A percentile compares a stretch with the other conserved stretches of the same genome.
These are phyloP conservation scores for Larimichthys polyactis DNA, from an alignment of 2,113 vertebrate genomes.

Conservation along the genomic window DNA sequence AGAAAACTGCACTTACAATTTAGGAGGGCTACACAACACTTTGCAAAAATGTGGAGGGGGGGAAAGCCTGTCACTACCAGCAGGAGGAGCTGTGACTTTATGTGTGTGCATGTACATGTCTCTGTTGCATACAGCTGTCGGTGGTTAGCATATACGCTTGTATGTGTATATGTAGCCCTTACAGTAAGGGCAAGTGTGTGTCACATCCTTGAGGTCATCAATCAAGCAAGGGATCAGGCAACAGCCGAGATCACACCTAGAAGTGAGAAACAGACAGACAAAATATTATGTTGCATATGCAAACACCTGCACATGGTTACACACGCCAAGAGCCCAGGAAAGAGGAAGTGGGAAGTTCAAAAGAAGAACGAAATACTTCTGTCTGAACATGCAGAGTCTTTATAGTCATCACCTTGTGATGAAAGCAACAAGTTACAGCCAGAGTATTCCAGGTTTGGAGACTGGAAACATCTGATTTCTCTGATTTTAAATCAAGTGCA, in stretches of 20 bases:
- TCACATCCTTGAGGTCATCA: constrained; percentile 98
- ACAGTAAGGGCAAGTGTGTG: constrained; percentile 97
- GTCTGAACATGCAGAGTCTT: background rate
- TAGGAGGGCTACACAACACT: constrained; percentile 68
- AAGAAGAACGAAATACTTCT: background rate
- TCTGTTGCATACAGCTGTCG: constrained; percentile 63
- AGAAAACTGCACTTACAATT: constrained; percentile 66
- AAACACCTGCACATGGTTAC: background rate
- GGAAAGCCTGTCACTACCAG: constrained; percentile 62
- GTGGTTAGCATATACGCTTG: constrained; percentile 96
- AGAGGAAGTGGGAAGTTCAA: background rate
- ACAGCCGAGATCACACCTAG: constrained; percentile 96
- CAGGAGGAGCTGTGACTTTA: constrained; percentile 57
- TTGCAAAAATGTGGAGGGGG: constrained; percentile 58
- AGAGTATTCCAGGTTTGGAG: too few relatives aligned
- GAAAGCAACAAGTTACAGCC: too few relatives aligned
- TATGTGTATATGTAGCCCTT: constrained; percentile 99
- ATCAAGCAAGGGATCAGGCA: constrained; percentile 98
- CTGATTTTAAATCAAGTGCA: background rate
- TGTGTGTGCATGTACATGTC: constrained; percentile 65
- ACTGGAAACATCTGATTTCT: background rate
- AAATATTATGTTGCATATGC: background rate
- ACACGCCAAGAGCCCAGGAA: background rate
- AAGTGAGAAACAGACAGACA: constrained; percentile 32
- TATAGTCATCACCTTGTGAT: too few relatives aligned